Evolutionary conservation across 2,113 vertebrate species (phyloP), one percentile per base, ranked within the genome.

Genomic region (Pagrus major): DNA sequence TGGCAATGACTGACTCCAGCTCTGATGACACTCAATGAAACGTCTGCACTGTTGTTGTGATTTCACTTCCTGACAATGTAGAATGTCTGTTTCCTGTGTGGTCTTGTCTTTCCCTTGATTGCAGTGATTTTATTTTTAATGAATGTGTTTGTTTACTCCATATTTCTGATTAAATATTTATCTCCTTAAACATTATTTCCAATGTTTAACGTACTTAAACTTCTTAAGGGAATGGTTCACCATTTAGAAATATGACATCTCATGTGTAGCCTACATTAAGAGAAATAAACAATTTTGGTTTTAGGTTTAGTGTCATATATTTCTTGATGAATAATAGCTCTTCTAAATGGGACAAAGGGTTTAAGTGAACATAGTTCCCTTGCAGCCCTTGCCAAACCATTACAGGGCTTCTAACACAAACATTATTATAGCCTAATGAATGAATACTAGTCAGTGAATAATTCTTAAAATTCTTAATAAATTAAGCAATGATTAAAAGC

Each of bases 1-100:
- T 39, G 21, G 31, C 64, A 49, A 76, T 41, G 76, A 88, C 71
- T 77, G 58, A 85, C 77, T 82, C 44, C 25, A 39, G 56, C 87
- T 88, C 80, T 89, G 88, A 92, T 86, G 86, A 85, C 83, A 92
- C 65, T 63, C 80, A 76, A 46, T 80, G 79, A 92, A 91, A 93
- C 39, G 16, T 77, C 84, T 86, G 37, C 39, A 42, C 54, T 46
- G 51, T 49, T 76, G 42, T 14, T 56, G 15, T 72, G 42, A 71
- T 51, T 73, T 64, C 31, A 68, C 27, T 83, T 81, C 25, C 55
- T 71, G 33, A 59, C 21, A 76, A 49, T 42, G 42, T 12, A 9
- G 9, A 71, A 31, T 16, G 39, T 69, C 49, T 58, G n/a, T 39
- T 47, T 63, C 23, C 16, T 68, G 20, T 58, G 20, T 39, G n/a